Conservation (phyloP, 2,888 invertebrate genomes). For the Thereva unica region DNA sequence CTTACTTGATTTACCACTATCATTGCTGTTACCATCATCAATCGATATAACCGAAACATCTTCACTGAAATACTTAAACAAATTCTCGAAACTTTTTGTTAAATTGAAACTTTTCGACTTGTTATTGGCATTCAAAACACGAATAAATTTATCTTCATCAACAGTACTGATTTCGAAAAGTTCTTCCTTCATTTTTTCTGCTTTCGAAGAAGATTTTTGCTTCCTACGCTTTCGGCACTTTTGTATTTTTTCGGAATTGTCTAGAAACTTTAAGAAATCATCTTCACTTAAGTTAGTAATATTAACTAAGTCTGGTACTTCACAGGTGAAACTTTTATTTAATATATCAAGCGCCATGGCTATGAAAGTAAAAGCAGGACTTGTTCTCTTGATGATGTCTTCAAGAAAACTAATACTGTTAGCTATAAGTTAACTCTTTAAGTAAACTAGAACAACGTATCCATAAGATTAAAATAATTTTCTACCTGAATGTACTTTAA, state of each 20-base stretch:
- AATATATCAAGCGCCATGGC: background rate
- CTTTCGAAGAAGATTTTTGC: background rate
- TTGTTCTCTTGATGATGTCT: no score
- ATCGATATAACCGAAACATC: constrained; percentile 43
- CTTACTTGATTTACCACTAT: background rate
- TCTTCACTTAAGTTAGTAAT: constrained; percentile 49
- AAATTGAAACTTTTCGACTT: constrained; percentile 45
- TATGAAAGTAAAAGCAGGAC: no score
- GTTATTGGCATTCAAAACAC: constrained; percentile 44
- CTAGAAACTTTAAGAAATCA: constrained; percentile 48
- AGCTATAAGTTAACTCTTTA: no score
- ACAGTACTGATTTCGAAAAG: constrained; percentile 50
- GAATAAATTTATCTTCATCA: constrained; percentile 49
- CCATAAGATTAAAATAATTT: no score
- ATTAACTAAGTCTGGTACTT: constrained; percentile 43
- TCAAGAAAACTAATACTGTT: no score
- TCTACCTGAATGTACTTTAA: no score
- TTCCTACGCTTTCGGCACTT: constrained; percentile 34
- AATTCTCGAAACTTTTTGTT: constrained; percentile 48
- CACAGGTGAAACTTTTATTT: background rate
- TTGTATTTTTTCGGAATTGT: constrained; percentile 50
- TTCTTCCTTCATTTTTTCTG: constrained; percentile 48
- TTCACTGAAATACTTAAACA: constrained; percentile 52
- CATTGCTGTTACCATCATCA: background rate
- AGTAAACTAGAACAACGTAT: no score